Evolutionary conservation across 1,140 invertebrate species (phyloP).

Genomic region (Pinna nobilis): DNA sequence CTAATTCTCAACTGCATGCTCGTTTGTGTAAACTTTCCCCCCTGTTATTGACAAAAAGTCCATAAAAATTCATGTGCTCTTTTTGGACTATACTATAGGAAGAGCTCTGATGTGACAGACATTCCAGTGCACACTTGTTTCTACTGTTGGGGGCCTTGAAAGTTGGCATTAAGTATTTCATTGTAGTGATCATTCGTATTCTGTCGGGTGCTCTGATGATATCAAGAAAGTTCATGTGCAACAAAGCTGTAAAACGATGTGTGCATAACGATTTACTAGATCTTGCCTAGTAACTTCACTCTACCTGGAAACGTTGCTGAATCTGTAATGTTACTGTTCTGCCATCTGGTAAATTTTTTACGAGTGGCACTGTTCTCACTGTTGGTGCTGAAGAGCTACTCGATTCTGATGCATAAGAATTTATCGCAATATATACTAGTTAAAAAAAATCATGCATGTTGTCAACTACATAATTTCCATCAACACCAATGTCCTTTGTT

Average conservation of each 20-base stretch:
- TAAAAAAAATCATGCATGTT: no score
- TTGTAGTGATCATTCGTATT: neutral
- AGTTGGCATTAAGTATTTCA: slow-evolving; percentile 5
- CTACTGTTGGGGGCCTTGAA: slow-evolving; percentile 6
- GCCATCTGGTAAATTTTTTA: slow-evolving; percentile 2
- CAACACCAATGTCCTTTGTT: neutral
- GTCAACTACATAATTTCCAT: neutral
- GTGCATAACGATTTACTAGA: neutral
- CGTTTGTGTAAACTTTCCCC: neutral
- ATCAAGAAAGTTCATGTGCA: neutral
- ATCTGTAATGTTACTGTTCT: neutral
- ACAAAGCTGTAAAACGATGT: neutral
- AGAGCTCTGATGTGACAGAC: slow-evolving; percentile 2
- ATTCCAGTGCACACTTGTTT: slow-evolving; percentile 21
- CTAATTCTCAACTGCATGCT: neutral
- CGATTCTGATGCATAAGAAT: no score
- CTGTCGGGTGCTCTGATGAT: neutral
- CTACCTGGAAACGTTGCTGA: neutral
- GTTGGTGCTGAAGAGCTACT: no score
- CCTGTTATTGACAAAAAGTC: slow-evolving; percentile 9
- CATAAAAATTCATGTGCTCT: slow-evolving; percentile 6
- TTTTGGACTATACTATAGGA: neutral
- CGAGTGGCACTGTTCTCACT: no score
- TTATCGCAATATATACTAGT: no score
- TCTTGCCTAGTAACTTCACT: neutral